A percentile compares a stretch with the other conserved stretches of the same genome.
phyloP scores from a whole-genome alignment of 1,140 invertebrate species.

The Nixonia krombeini region DNA sequence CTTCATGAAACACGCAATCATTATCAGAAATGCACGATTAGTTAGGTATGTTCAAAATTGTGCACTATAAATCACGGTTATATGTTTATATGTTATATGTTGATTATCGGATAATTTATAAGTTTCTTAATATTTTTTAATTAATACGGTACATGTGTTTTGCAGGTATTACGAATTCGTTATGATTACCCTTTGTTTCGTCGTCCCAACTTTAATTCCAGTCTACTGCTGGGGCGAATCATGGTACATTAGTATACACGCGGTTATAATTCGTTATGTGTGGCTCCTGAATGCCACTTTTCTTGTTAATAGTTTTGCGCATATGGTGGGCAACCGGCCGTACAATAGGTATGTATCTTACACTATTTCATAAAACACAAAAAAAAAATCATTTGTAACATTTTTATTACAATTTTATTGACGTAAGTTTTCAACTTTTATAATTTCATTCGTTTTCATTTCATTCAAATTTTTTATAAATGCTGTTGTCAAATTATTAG shows the following conservation, averaged over 20 bases:
- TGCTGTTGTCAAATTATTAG: no score
- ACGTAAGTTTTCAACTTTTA: background rate
- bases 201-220: constrained; percentile 84
- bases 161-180: constrained; percentile 82
- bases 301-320: constrained; percentile 90
- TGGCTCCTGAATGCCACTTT: constrained; percentile 87
- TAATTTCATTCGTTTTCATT: no score
- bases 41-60: no score
- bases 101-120: no score
- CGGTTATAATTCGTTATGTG: constrained; percentile 82
- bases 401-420: background rate
- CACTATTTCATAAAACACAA: no score
- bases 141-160: constrained; percentile 14
- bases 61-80: no score
- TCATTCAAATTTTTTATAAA: no score
- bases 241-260: constrained; percentile 74
- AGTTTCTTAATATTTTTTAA: background rate
- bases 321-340: constrained; percentile 85
- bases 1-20: no score
- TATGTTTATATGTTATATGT: no score
- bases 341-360: constrained; percentile 77
- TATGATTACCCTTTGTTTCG: constrained; percentile 78
- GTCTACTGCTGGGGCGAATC: constrained; percentile 83
- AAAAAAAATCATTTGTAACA: no score
- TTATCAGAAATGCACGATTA: no score